These are phyloP conservation scores for Trichopoda pennipes DNA, from an alignment of 2,888 invertebrate species.

Conservation along the genomic window DNA sequence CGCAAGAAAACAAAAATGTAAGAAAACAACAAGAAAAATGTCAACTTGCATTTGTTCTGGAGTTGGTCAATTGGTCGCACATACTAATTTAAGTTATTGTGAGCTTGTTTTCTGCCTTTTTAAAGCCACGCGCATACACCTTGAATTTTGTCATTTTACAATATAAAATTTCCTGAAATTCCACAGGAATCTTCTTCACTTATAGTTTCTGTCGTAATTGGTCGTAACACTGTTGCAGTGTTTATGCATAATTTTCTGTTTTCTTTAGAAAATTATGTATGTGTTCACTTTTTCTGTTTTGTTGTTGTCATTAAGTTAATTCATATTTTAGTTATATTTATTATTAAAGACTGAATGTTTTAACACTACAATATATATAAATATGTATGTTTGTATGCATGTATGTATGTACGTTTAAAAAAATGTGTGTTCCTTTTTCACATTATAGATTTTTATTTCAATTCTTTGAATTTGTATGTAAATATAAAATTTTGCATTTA, in stretches of 20 bases:
- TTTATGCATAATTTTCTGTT: conserved; percentile 65
- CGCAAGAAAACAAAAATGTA: conserved; percentile 13
- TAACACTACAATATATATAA: too few species aligned
- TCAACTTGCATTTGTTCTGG: conserved; percentile 65
- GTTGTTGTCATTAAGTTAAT: conserved; percentile 54
- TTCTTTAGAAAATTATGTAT: conserved; percentile 58
- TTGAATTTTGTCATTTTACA: conserved; percentile 43
- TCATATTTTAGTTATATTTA: conserved; percentile 55
- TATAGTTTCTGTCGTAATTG: conserved; percentile 33
- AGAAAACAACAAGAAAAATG: conserved; percentile 11
- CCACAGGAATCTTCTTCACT: conserved; percentile 13
- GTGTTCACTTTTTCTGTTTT: conserved; percentile 25
- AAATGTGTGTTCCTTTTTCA: conserved; percentile 37
- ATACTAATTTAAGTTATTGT: conserved; percentile 74
- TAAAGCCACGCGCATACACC: conserved; percentile 50
- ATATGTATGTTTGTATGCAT: background rate
- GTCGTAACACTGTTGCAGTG: conserved; percentile 51
- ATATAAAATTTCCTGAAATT: conserved; percentile 36
- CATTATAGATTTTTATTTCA: conserved; percentile 56
- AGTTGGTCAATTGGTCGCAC: conserved; percentile 76
- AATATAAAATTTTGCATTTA: conserved; percentile 49
- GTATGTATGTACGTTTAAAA: conserved; percentile 6
- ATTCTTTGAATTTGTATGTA: conserved; percentile 30
- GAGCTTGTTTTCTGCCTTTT: conserved; percentile 51
- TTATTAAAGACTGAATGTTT: conserved; percentile 41